Percentiles rank a stretch among this genome's conserved stretches.
phyloP scores from a whole-genome alignment of 2,888 invertebrate genomes.

The Cordylochernes scorpioides region DNA sequence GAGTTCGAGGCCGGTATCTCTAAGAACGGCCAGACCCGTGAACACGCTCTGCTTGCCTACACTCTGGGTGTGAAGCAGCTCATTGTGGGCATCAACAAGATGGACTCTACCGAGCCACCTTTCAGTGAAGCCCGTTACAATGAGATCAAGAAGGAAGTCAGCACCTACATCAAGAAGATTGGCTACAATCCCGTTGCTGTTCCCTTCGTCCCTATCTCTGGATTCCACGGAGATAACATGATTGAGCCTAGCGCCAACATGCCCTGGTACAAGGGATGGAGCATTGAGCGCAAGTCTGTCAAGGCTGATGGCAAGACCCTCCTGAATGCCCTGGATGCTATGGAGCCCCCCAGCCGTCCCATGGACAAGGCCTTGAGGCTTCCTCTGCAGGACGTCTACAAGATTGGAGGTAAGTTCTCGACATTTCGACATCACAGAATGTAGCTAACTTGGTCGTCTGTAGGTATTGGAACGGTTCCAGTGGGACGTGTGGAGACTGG shows the following conservation, averaged over 20 bases:
- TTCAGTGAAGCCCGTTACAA: constrained; percentile 76
- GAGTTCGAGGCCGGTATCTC: constrained; percentile 99
- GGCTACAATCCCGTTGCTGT: constrained; percentile 95
- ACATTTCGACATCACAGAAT: too few species aligned
- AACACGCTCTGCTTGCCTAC: constrained; percentile 91
- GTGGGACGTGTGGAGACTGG: constrained; percentile 99
- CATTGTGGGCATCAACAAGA: constrained; percentile 98
- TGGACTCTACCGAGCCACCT: constrained; percentile 97
- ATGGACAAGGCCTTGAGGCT: constrained; percentile 93
- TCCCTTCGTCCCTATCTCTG: constrained; percentile 96
- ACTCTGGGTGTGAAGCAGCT: constrained; percentile 96
- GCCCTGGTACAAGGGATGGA: constrained; percentile 91
- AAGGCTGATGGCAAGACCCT: constrained; percentile 82
- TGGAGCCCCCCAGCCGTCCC: constrained; percentile 76
- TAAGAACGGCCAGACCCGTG: constrained; percentile 96
- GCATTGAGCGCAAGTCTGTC: constrained; percentile 73
- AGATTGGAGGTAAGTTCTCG: constrained; percentile 95
- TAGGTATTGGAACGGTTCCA: constrained; percentile 89
- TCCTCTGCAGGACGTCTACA: constrained; percentile 98
- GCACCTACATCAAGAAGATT: constrained; percentile 94
- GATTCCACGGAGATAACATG: constrained; percentile 99
- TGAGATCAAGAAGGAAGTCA: constrained; percentile 97
- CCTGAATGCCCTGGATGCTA: constrained; percentile 86
- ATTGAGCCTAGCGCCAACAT: constrained; percentile 79
- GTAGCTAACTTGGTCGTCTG: constrained; percentile 1